Conservation (phyloP, 2,113 vertebrate species). For the Aix galericulata region DNA sequence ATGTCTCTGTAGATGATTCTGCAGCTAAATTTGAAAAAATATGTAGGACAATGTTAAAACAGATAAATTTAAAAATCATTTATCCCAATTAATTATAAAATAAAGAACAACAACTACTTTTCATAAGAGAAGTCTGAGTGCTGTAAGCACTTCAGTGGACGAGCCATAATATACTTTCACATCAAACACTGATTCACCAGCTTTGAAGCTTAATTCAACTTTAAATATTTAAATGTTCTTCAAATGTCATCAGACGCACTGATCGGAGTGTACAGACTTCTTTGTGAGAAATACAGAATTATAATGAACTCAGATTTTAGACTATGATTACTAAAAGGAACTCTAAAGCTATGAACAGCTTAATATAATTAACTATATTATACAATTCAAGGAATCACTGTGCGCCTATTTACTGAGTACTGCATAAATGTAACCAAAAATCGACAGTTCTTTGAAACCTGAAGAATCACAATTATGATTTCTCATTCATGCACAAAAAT, state of each 20-base stretch:
- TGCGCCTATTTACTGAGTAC: not conserved
- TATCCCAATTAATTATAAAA: not conserved
- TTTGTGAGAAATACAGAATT: not conserved
- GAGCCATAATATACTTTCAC: not conserved
- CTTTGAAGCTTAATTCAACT: slow-evolving; percentile 52
- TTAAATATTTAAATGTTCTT: slow-evolving; percentile 56
- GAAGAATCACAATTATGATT: not conserved
- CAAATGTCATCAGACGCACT: slow-evolving; percentile 44
- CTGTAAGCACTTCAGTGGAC: not conserved
- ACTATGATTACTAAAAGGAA: not conserved
- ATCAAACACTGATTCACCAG: slow-evolving; percentile 26
- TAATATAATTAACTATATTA: slow-evolving; percentile 4
- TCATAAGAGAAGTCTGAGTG: not conserved
- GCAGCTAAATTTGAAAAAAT: not conserved
- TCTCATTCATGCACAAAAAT: not conserved
- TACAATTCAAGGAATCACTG: not conserved
- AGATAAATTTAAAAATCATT: not conserved
- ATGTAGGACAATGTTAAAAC: not conserved
- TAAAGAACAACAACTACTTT: not conserved
- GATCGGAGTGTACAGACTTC: not conserved
- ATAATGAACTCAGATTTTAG: not conserved
- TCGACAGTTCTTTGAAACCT: not conserved
- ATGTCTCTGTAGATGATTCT: not conserved
- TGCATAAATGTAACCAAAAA: not conserved
- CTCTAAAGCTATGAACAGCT: not conserved